These are phyloP conservation scores for Mustela nigripes DNA, from an alignment of 2,113 vertebrate genomes.

Conservation along the genomic window DNA sequence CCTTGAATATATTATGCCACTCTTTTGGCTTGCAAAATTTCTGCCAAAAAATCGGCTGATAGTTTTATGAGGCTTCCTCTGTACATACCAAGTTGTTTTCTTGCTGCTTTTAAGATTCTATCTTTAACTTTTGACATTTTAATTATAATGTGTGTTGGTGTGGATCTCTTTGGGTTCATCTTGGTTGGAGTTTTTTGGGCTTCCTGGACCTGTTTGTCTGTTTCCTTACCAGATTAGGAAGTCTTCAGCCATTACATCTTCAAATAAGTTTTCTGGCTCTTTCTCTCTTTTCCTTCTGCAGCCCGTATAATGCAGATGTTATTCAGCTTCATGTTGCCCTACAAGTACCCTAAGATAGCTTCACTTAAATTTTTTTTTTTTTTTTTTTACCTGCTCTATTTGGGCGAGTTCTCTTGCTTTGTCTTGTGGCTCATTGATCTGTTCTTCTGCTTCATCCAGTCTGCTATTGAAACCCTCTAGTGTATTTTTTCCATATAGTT, in stretches of 20 bases:
- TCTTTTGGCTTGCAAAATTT: neutral
- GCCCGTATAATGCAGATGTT: neutral
- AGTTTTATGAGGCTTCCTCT: neutral
- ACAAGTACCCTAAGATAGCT: neutral
- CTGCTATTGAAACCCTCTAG: neutral
- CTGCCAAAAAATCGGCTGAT: neutral
- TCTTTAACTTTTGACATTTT: neutral
- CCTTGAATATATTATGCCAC: neutral
- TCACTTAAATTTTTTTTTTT: neutral
- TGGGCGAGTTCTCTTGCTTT: neutral
- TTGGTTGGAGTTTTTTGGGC: neutral
- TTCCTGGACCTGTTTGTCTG: neutral
- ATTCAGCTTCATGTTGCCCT: neutral
- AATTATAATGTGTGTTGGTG: neutral
- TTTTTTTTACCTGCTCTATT: neutral
- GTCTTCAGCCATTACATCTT: neutral
- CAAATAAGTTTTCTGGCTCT: neutral
- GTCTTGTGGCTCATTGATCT: neutral
- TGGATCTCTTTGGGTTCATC: neutral
- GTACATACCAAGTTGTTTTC: neutral
- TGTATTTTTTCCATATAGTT: neutral
- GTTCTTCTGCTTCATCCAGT: neutral
- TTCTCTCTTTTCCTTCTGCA: neutral
- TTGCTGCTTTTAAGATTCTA: neutral
- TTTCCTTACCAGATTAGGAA: neutral